Base-by-base conservation (phyloP, 2,888 invertebrate genomes). In the Rhaphigaster nebulosa region DNA sequence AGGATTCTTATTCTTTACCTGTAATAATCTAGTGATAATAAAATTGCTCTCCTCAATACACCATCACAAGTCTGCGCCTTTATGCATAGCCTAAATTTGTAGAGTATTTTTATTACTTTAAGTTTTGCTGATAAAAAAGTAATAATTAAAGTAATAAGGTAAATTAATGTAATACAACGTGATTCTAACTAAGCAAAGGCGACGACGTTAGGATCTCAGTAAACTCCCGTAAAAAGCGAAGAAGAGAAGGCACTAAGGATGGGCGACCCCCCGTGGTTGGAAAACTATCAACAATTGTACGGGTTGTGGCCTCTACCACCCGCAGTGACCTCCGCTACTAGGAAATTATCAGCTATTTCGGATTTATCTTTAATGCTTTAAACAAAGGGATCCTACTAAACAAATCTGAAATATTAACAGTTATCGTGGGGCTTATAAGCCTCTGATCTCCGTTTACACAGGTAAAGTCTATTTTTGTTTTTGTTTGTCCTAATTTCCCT, bases 401-500 rank as follows among this genome's bases (percentile, higher is more conserved):
- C 84, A 84, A 50, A 84, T 84, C 45, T 41, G 84, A 45, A 84
- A 84, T 84, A 84, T 84, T 84, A 84, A 84, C 84, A 84, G 84
- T 84, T 84, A 84, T 84, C 41, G n/a, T 26, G 45, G 38, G 26
- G 41, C 13, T 41, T 84, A 84, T 80, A 84, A n/a, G 84, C 84
- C 84, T 84, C 45, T 45, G 84, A 84, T 84, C 45, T 84, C n/a
- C 45, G 84, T 84, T 84, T 84, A 84, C 84, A 84, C 45, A 84
- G 84, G 84, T 84, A 45, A 41, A 84, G 38, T 54, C 88, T 88
- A 88, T 88, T 88, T 60, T 60, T 88, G 88, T 88, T 88, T 88
- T 88, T 88, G 88, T 88, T 88, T 88, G 60, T n/a, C 88, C 88
- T 88, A 60, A 88, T 88, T 88, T 88, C 88, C 56, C 56, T 60